A percentile compares a stretch with the other conserved stretches of the same genome.
phyloP scores from a whole-genome alignment of 2,888 invertebrate genomes.

The Penaeus monodon region DNA sequence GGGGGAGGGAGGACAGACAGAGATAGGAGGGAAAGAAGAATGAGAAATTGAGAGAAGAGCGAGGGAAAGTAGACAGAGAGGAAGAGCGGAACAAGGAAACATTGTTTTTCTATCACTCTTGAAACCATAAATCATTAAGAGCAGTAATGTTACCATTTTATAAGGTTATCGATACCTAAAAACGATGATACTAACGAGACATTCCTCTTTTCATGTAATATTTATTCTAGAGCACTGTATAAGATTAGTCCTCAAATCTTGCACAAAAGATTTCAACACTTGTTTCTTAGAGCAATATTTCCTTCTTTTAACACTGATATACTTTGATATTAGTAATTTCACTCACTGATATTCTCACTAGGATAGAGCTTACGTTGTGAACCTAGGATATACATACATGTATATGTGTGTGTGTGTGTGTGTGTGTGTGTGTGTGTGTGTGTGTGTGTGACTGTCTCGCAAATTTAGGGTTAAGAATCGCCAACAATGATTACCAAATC shows the following conservation, averaged over 20 bases:
- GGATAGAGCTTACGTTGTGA: neutral
- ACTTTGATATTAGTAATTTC: neutral
- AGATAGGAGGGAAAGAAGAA: too few species aligned
- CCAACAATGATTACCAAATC: too few species aligned
- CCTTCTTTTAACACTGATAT: neutral
- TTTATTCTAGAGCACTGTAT: neutral
- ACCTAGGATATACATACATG: too few species aligned
- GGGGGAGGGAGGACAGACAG: too few species aligned
- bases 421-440: too few species aligned
- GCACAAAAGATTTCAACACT: neutral
- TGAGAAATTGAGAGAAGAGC: too few species aligned
- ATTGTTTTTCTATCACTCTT: neutral
- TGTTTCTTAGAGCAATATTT: neutral
- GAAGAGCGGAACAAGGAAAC: neutral
- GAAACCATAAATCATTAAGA: neutral
- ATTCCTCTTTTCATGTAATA: neutral
- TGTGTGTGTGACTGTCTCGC: too few species aligned
- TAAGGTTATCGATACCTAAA: neutral
- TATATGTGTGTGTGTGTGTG: too few species aligned
- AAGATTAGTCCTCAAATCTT: neutral
- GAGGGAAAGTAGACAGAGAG: neutral
- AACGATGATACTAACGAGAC: neutral
- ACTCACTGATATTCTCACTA: neutral
- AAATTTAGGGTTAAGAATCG: too few species aligned
- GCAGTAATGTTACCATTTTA: neutral